A percentile compares a stretch with the other conserved stretches of the same genome.
phyloP scores from a whole-genome alignment of 2,888 invertebrate genomes.

The Thyatira batis region DNA sequence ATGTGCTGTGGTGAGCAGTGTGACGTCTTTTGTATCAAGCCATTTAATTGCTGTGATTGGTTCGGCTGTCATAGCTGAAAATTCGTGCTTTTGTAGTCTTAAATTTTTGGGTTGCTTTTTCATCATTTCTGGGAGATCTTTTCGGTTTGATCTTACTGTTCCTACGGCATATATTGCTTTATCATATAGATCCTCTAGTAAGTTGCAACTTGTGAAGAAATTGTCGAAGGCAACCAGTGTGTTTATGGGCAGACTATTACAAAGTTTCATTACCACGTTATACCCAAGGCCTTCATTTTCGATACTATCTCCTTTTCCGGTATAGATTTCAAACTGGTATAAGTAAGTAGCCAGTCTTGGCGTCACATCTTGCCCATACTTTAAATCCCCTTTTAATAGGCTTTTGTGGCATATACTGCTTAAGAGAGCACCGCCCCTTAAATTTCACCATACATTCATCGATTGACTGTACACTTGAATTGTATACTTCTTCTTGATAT shows the following conservation, averaged over 20 bases:
- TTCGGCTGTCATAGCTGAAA: constrained; percentile 25
- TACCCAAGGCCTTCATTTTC: constrained; percentile 14
- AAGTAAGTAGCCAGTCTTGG: constrained; percentile 27
- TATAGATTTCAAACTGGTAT: constrained; percentile 30
- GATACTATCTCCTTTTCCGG: constrained; percentile 25
- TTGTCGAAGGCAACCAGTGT: constrained; percentile 27
- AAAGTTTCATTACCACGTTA: constrained; percentile 17
- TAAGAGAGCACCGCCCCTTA: constrained; percentile 27
- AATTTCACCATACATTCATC: constrained; percentile 39
- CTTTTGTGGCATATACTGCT: constrained; percentile 32
- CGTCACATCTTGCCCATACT: constrained; percentile 28
- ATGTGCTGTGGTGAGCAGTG: constrained; percentile 30
- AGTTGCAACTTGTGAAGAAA: constrained; percentile 24
- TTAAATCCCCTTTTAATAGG: constrained; percentile 27
- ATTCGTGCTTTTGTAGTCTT: constrained; percentile 27
- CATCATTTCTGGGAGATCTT: constrained; percentile 27
- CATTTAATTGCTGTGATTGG: constrained; percentile 24
- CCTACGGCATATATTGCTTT: constrained; percentile 29
- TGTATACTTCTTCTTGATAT: constrained; percentile 18
- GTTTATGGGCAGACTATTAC: constrained; percentile 16
- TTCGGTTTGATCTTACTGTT: constrained; percentile 28
- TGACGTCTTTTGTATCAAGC: constrained; percentile 24
- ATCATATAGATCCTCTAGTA: constrained; percentile 21
- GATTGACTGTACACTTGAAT: constrained; percentile 24
- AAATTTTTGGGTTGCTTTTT: constrained; percentile 21